These are phyloP conservation scores for Nibea albiflora DNA, from an alignment of 2,113 vertebrate species.

Conservation along the genomic window DNA sequence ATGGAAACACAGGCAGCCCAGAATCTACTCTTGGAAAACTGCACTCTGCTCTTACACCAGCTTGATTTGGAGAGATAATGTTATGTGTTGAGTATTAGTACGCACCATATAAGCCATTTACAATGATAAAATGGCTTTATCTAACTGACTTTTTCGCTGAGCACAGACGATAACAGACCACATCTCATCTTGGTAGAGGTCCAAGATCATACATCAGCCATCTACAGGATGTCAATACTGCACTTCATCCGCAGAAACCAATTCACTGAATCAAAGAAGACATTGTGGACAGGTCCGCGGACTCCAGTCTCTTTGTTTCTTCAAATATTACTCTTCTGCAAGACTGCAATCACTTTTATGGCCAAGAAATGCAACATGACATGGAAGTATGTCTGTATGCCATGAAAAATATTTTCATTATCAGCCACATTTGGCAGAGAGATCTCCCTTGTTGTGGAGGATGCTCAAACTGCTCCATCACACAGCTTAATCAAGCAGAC, in stretches of 20 bases:
- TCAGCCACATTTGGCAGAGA: conserved; percentile 13
- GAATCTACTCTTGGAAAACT: conserved; percentile 22
- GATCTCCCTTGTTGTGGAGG: background rate
- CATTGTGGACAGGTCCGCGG: background rate
- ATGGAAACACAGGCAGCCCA: conserved; percentile 2
- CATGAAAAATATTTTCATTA: conserved; percentile 19
- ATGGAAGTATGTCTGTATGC: background rate
- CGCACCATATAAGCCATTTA: conserved; percentile 40
- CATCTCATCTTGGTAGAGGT: background rate
- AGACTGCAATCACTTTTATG: background rate
- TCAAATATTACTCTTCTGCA: background rate
- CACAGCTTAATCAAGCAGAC: conserved; percentile 35
- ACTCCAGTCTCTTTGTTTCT: background rate
- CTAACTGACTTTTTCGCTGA: conserved; percentile 7
- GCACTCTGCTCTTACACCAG: conserved; percentile 9
- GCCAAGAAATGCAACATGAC: background rate
- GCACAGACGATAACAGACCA: background rate
- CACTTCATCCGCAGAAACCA: background rate
- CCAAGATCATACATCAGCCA: background rate
- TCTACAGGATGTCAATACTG: background rate
- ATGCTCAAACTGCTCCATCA: conserved; percentile 22
- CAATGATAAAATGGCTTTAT: conserved; percentile 28
- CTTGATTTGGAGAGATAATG: conserved; percentile 42
- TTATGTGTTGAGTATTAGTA: conserved; percentile 12
- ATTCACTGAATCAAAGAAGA: background rate